Percentiles rank a stretch among this genome's conserved stretches.
These are phyloP conservation scores for Drosophila kepulauana DNA, from an alignment of 1,140 invertebrate species.

Conservation along the genomic window DNA sequence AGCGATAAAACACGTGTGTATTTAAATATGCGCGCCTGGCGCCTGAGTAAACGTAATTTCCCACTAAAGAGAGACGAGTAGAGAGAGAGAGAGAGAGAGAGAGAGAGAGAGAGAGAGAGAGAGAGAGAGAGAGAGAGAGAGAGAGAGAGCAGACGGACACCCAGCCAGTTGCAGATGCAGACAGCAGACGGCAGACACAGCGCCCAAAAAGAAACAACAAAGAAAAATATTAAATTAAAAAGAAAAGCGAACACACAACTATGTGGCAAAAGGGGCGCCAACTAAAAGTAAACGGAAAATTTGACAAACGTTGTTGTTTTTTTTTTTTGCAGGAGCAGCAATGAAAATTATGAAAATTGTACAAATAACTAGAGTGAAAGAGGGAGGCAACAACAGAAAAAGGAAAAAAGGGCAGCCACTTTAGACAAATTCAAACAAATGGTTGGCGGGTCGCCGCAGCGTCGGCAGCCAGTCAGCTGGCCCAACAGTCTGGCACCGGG, in stretches of 20 bases:
- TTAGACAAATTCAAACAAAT: constrained; percentile 83
- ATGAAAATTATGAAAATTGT: constrained; percentile 74
- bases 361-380: constrained; percentile 22
- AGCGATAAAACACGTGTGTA: constrained; percentile 85
- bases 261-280: constrained; percentile 42
- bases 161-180: constrained; percentile 41
- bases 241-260: constrained; percentile 59
- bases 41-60: constrained; percentile 85
- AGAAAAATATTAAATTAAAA: constrained; percentile 81
- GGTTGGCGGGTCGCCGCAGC: constrained; percentile 51
- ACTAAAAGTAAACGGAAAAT: constrained; percentile 64
- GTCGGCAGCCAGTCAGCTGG: constrained; percentile 40
- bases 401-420: constrained; percentile 59
- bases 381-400: not conserved
- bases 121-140: not conserved
- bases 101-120: not conserved
- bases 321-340: constrained; percentile 45
- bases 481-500: not conserved
- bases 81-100: not conserved
- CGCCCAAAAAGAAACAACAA: constrained; percentile 72
- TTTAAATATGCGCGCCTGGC: constrained; percentile 84
- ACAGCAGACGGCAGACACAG: constrained; percentile 39
- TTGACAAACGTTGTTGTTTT: constrained; percentile 61
- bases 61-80: constrained; percentile 43
- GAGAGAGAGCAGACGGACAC: constrained; percentile 40